A percentile compares a stretch with the other conserved stretches of the same genome.
These are phyloP conservation scores for Mechanitis messenoides DNA, from an alignment of 2,888 invertebrate species.

Conservation along the genomic window DNA sequence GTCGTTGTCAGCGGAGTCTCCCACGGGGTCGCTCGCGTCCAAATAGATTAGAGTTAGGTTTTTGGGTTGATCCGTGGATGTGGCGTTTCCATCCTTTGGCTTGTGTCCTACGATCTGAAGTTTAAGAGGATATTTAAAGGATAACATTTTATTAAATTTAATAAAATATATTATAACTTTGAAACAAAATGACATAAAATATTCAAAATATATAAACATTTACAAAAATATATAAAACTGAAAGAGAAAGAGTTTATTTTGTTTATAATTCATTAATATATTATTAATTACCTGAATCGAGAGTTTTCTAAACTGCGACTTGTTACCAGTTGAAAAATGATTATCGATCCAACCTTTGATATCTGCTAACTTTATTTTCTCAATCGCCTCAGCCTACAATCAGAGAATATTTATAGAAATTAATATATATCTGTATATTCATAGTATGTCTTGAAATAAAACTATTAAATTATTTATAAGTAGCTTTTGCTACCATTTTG, in stretches of 20 bases:
- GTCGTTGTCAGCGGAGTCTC: conserved; percentile 43
- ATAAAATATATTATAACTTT: too few species aligned
- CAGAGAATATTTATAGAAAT: too few species aligned
- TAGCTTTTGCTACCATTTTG: too few species aligned
- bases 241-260: neutral
- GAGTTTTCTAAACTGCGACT: conserved; percentile 65
- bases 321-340: conserved; percentile 69
- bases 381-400: conserved; percentile 70
- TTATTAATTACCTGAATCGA: conserved; percentile 69
- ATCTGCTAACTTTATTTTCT: conserved; percentile 65
- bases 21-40: conserved; percentile 43
- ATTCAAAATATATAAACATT: too few species aligned
- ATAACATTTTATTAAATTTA: too few species aligned
- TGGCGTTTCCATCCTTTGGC: conserved; percentile 32
- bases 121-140: neutral
- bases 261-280: neutral
- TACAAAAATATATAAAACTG: neutral
- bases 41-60: conserved; percentile 47
- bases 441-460: too few species aligned
- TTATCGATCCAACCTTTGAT: conserved; percentile 71
- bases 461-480: too few species aligned
- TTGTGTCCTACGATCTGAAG: conserved; percentile 59
- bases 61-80: conserved; percentile 29
- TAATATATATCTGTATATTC: too few species aligned
- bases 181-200: too few species aligned